Evolutionary conservation across 2,888 invertebrate genomes (phyloP).

Genomic region (Rhingia rostrata): DNA sequence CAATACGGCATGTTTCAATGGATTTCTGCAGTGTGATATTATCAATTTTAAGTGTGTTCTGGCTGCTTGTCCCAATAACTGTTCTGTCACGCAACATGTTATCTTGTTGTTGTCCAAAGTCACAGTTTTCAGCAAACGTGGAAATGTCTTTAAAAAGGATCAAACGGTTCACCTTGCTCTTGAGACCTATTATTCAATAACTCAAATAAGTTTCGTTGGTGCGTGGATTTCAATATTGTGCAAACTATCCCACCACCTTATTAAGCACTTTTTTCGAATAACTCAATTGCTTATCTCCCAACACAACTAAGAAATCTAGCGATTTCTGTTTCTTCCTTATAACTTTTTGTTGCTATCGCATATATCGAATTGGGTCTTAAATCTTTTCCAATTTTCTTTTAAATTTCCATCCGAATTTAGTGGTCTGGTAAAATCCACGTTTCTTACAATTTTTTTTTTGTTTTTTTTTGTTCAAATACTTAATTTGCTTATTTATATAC

Average conservation of each 20-base stretch:
- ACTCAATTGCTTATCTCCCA: conserved; percentile 65
- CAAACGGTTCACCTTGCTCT: conserved; percentile 76
- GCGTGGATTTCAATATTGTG: conserved; percentile 64
- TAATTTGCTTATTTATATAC: neutral
- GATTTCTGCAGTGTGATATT: conserved; percentile 2
- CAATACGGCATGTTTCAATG: conserved; percentile 11
- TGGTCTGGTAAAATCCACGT: conserved; percentile 26
- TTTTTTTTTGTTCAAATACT: no score
- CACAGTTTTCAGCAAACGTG: conserved; percentile 75
- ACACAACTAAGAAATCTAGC: conserved; percentile 70
- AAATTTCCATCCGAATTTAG: conserved; percentile 42
- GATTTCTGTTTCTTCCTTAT: conserved; percentile 35
- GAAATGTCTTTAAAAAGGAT: conserved; percentile 76
- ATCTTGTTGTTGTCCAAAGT: conserved; percentile 74
- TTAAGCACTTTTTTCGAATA: conserved; percentile 50
- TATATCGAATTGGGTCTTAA: conserved; percentile 25
- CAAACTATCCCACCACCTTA: conserved; percentile 42
- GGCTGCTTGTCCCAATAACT: conserved; percentile 75
- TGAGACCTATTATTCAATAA: conserved; percentile 76
- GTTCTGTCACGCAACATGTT: conserved; percentile 76
- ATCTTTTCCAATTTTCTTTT: conserved; percentile 19
- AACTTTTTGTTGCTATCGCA: conserved; percentile 58
- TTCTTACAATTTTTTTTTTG: neutral
- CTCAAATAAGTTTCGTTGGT: conserved; percentile 74
- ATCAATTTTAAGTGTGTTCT: conserved; percentile 29